Base-by-base conservation (phyloP, 2,888 invertebrate species). In the Phalera bucephala region DNA sequence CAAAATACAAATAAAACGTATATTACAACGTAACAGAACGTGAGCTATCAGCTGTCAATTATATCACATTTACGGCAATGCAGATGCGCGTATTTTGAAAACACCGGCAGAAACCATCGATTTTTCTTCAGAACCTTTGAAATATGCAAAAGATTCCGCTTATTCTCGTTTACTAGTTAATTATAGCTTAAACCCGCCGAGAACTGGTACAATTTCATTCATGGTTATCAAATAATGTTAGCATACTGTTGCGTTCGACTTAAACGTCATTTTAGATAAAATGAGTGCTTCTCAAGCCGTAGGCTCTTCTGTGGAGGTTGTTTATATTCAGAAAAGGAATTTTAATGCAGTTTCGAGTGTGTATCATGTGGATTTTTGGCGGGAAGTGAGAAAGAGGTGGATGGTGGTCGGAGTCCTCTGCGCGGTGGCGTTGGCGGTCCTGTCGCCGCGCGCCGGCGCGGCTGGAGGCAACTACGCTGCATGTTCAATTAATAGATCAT, bases 381-480 rank as follows among this genome's bases (percentile, higher is more conserved):
- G 53, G 19, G 76, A 72, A 61, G 40, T 69, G 36, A 69, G 57
- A 31, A 72, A 64, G 50, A 69, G 78, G 5, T 85, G 84, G 86
- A 57, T 80, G 60, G 70, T 78, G 35, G 45, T 61, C 4, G 86
- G 84, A 1, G 84, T 86, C 8, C 60, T 86, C 8, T 36, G 42
- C 0, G 69, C 73, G 0, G 68, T 82, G 30, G 53, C 71, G 25
- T 45, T 74, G 21, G 85, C 86, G 0, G 84, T 82, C 35, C 40
- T 86, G 32, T 59, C 72, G 36, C 84, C 85, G 27, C 62, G 54
- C 4, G 45, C 76, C 29, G 87, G 87, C 44, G 81, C 82, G 42
- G 68, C 73, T 33, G 84, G 84, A 88, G 87, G 86, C 86, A 87
- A 86, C 72, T 72, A 79, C 68, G 37, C 55, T 68, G 81, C 76